These are phyloP conservation scores for Malurus splendens DNA, from an alignment of 2,797 vertebrate species.

Conservation along the genomic window DNA sequence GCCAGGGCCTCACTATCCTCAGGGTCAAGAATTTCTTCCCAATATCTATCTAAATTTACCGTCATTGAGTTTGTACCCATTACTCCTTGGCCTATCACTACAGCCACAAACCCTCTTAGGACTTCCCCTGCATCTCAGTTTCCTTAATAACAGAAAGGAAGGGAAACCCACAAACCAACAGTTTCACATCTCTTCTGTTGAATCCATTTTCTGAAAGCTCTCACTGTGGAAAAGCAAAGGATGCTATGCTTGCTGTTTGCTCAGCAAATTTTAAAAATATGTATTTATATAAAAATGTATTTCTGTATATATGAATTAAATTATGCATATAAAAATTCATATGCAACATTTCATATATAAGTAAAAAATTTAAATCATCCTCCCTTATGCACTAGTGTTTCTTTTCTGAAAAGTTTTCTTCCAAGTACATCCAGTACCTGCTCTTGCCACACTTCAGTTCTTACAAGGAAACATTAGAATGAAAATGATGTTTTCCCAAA, in stretches of 20 bases:
- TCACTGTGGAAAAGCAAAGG: neutral
- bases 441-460: neutral
- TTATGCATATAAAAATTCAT: fast-evolving
- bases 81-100: neutral
- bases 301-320: neutral
- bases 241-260: neutral
- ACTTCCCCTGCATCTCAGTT: neutral
- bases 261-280: neutral
- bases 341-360: neutral
- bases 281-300: neutral
- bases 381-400: neutral
- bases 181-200: neutral
- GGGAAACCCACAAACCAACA: neutral
- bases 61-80: neutral
- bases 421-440: neutral
- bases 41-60: neutral
- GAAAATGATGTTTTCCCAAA: neutral
- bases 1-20: fast-evolving
- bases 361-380: neutral
- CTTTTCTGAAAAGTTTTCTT: neutral
- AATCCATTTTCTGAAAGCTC: neutral
- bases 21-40: neutral
- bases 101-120: neutral
- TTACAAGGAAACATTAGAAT: neutral
- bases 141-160: neutral